Conservation (phyloP, 2,113 vertebrate species). For the Myanophis thanlyinensis region DNA sequence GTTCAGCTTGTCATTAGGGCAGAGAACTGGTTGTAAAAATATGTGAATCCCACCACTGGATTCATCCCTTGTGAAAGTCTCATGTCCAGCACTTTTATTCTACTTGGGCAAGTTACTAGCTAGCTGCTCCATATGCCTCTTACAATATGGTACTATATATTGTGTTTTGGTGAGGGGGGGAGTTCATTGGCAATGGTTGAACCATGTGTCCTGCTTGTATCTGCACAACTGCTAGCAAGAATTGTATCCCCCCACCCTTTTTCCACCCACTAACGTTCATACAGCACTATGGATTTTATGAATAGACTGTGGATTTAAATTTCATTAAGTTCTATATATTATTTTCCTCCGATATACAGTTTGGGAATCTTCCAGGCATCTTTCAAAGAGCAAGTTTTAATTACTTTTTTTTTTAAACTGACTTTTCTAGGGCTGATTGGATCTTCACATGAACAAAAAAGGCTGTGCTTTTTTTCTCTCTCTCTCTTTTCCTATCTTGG, state of each 20-base stretch:
- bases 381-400: constrained; percentile 30
- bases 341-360: constrained; percentile 37
- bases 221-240: not conserved
- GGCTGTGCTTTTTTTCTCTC: constrained; percentile 6
- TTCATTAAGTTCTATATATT: constrained; percentile 38
- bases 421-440: constrained; percentile 43
- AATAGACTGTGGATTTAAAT: constrained; percentile 48
- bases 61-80: not conserved
- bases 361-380: constrained; percentile 9
- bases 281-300: constrained; percentile 21
- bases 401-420: not conserved
- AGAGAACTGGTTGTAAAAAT: too few relatives aligned
- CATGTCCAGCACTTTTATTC: not conserved
- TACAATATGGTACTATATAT: not conserved
- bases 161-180: not conserved
- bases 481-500: constrained; percentile 17
- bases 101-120: not conserved
- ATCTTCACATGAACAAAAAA: constrained; percentile 46
- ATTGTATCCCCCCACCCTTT: not conserved
- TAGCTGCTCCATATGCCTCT: not conserved
- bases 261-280: not conserved
- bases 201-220: not conserved
- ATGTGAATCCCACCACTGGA: too few relatives aligned
- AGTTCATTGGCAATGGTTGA: not conserved
- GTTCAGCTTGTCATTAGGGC: too few relatives aligned